Percentiles rank a stretch among this genome's conserved stretches.
phyloP scores from a whole-genome alignment of 1,140 invertebrate genomes.

The Sogatella furcifera region DNA sequence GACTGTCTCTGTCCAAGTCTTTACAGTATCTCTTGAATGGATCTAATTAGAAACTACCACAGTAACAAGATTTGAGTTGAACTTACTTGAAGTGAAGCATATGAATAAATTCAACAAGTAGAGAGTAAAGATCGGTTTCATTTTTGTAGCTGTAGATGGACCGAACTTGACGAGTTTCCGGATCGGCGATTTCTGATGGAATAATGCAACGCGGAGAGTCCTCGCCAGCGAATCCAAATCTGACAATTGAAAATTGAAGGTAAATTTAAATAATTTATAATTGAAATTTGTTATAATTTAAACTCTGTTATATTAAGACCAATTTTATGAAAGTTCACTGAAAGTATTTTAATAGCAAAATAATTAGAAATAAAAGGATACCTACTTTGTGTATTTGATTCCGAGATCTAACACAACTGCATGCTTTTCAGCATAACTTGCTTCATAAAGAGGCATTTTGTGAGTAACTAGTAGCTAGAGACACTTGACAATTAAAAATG shows the following conservation, averaged over 20 bases:
- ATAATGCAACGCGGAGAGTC: conserved; percentile 77
- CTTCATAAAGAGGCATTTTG: conserved; percentile 19
- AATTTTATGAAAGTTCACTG: background rate
- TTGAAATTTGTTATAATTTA: conserved; percentile 17
- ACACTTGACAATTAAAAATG: too few relatives aligned
- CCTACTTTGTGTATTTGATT: conserved; percentile 84
- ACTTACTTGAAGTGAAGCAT: conserved; percentile 75
- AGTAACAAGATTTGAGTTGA: too few relatives aligned
- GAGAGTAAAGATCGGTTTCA: conserved; percentile 68
- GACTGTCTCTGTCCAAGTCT: too few relatives aligned
- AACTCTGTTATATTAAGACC: conserved; percentile 16
- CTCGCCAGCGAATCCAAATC: conserved; percentile 87
- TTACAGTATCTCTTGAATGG: too few relatives aligned
- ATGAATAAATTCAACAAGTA: conserved; percentile 82
- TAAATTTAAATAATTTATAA: conserved; percentile 4
- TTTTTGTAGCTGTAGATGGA: conserved; percentile 59
- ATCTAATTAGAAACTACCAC: too few relatives aligned
- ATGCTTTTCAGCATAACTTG: conserved; percentile 20
- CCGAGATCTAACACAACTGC: conserved; percentile 82
- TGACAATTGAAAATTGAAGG: conserved; percentile 33
- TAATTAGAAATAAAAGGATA: background rate
- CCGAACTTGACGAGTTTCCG: conserved; percentile 46
- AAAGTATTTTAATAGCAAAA: background rate
- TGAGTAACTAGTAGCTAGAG: too few relatives aligned
- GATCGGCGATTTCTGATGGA: conserved; percentile 59